Evolutionary conservation across 2,888 invertebrate species (phyloP), one percentile per base, ranked within the genome.

Genomic region (Tetragonula carbonaria): DNA sequence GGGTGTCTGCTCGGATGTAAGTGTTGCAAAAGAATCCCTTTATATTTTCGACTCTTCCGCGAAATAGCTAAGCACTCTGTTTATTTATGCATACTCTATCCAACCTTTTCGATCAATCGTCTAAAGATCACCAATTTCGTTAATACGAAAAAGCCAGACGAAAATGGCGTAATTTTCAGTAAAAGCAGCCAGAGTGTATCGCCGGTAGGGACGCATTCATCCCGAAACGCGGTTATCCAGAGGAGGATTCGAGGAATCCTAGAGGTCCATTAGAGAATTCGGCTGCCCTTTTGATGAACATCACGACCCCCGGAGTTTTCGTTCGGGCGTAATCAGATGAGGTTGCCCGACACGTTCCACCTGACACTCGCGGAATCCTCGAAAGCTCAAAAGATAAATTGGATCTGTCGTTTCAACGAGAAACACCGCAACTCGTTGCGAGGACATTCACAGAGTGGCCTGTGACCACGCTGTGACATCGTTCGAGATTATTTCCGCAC

Each of bases 331-430:
- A 51, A 59, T 65, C 59, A 57, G 16, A 21, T 51, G 33, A 70
- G 21, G 45, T 63, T 66, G 33, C 23, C 53, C 51, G 38, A 21
- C 65, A 51, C 57, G 21, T 16, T 3, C 50, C 50, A 33, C 33
- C 33, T 28, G 65, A 65, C 51, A 38, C 21, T 23, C 55, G 59
- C n/a, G 33, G 38, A 65, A 73, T 65, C 18, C 81, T 71, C 38
- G 74, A 66, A 51, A 74, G 23, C 66, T 70, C 33, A 11, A 80
- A 81, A 80, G 74, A 80, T 38, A 51, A 63, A 45, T 45, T 8
- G 5, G n/a, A 11, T 71, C 55, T 57, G 62, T 74, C 55, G 53
- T 67, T 18, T 67, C 51, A 68, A 73, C 80, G 81, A 50, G 70
- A 28, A 59, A 80, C 73, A 21, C 21, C 33, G 53, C 18, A 16